These are phyloP conservation scores for Gallirallus australis DNA, from an alignment of 2,797 vertebrate genomes.

Conservation along the genomic window DNA sequence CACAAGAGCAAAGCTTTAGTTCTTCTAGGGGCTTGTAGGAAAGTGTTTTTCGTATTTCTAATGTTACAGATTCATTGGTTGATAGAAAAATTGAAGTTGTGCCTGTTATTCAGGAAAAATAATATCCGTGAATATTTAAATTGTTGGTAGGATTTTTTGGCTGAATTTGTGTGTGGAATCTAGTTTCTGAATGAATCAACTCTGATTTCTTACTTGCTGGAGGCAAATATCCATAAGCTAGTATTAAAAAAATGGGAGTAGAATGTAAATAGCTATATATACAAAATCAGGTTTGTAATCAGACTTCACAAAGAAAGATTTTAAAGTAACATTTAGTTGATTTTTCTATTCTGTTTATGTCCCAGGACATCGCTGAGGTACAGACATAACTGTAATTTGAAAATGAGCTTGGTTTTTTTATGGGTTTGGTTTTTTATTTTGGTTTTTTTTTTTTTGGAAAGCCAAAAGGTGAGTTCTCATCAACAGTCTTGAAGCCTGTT, in stretches of 20 bases:
- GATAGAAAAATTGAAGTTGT: background rate
- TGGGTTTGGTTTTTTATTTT: background rate
- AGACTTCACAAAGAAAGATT: background rate
- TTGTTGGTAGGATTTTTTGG: background rate
- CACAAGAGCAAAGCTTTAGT: background rate
- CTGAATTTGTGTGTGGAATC: background rate
- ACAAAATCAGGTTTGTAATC: background rate
- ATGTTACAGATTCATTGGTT: background rate
- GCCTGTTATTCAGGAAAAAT: background rate
- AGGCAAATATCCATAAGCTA: background rate
- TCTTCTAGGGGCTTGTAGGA: background rate
- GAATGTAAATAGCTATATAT: background rate
- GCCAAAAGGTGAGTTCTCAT: constrained; percentile 67
- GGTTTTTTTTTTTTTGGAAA: constrained; percentile 8
- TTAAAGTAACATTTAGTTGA: background rate
- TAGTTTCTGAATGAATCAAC: background rate
- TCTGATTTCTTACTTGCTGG: background rate
- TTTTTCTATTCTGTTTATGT: background rate
- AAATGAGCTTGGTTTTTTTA: background rate
- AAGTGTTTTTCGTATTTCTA: background rate
- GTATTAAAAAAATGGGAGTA: background rate
- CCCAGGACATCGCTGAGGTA: background rate
- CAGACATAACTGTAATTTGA: background rate
- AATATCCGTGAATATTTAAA: background rate
- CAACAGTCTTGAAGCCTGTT: constrained; percentile 81